phyloP scores from a whole-genome alignment of 2,797 vertebrate species.

The Odontamblyopus lacepedii region DNA sequence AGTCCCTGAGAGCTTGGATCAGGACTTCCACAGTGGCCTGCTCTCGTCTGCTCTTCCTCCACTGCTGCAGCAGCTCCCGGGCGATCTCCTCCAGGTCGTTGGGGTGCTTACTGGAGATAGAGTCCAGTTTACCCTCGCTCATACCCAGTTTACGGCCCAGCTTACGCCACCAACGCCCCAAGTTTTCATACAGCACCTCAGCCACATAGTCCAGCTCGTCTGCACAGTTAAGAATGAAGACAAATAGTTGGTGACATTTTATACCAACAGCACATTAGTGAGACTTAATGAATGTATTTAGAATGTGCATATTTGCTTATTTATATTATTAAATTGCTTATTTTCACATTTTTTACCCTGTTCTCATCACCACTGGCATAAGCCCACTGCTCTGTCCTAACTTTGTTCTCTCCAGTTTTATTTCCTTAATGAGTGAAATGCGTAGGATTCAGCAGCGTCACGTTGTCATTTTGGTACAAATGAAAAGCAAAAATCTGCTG shows the following conservation, averaged over 20 bases:
- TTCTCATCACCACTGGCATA: too few relatives aligned
- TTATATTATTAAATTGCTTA: too few relatives aligned
- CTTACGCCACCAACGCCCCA: slow-evolving; percentile 80
- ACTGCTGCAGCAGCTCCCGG: slow-evolving; percentile 76
- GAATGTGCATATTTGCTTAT: too few relatives aligned
- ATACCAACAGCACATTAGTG: not conserved
- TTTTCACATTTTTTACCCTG: too few relatives aligned
- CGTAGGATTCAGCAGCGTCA: too few relatives aligned
- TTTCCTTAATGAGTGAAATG: too few relatives aligned
- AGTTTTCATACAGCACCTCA: slow-evolving; percentile 61
- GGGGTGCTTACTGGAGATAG: slow-evolving; percentile 65
- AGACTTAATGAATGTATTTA: too few relatives aligned
- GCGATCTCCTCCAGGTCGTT: slow-evolving; percentile 72
- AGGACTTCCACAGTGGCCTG: slow-evolving; percentile 67
- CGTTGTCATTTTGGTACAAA: too few relatives aligned
- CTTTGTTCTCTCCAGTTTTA: too few relatives aligned
- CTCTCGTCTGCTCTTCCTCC: slow-evolving; percentile 68
- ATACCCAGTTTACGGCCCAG: slow-evolving; percentile 80
- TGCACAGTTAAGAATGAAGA: slow-evolving; percentile 28
- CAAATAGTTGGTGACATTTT: not conserved
- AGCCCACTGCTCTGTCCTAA: too few relatives aligned
- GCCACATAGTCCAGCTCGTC: slow-evolving; percentile 71
- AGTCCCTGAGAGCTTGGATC: slow-evolving; percentile 75
- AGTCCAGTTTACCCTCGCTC: slow-evolving; percentile 73
- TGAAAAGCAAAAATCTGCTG: too few relatives aligned